Conservation (phyloP, 2,888 invertebrate species). For the Thymelicus acteon region DNA sequence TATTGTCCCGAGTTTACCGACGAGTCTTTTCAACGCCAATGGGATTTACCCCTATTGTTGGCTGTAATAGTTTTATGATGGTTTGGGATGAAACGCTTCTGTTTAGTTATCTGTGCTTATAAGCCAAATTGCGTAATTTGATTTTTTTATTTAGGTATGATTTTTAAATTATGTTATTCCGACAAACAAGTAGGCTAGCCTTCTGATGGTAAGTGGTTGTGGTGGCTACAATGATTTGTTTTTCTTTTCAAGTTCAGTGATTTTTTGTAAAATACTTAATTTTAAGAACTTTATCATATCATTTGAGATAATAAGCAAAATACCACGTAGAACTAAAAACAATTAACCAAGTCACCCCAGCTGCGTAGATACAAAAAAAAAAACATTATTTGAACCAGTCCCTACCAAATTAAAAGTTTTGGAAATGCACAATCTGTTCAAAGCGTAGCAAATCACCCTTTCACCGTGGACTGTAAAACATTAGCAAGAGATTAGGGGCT, state of each 20-base stretch:
- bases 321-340: not conserved
- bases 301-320: constrained; percentile 5
- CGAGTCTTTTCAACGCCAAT: constrained; percentile 33
- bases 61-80: constrained; percentile 27
- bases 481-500: constrained; percentile 63
- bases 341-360: not conserved
- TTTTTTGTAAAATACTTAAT: no score
- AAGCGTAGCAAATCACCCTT: constrained; percentile 69
- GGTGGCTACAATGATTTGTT: no score
- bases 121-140: not conserved
- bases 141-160: not conserved
- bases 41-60: constrained; percentile 18
- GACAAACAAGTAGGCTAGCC: no score
- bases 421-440: constrained; percentile 63
- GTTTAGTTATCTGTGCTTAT: not conserved
- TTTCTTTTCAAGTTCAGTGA: no score
- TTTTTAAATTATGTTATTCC: no score
- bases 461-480: constrained; percentile 55
- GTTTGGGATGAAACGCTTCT: constrained; percentile 4
- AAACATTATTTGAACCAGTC: constrained; percentile 39
- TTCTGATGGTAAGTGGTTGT: no score
- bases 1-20: constrained; percentile 52
- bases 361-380: constrained; percentile 10
- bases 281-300: no score
- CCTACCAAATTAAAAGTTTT: constrained; percentile 57